phyloP scores from a whole-genome alignment of 2,797 vertebrate species.

The Gambelia wislizenii region DNA sequence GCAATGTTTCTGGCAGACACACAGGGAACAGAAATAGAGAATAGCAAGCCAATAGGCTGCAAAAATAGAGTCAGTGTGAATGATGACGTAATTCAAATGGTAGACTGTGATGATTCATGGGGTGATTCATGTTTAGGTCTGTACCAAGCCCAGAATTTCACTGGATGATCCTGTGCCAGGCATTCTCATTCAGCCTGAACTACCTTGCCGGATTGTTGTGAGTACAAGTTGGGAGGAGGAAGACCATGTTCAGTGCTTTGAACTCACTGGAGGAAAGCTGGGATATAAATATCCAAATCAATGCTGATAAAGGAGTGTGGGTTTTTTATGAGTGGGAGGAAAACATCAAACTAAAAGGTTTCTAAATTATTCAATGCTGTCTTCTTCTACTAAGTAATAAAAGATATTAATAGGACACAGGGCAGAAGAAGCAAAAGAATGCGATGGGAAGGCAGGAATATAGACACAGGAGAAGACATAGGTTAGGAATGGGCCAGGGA shows the following conservation, averaged over 20 bases:
- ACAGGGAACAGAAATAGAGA: not conserved
- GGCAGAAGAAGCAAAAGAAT: not conserved
- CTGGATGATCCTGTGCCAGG: not conserved
- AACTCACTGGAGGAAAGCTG: not conserved
- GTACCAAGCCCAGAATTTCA: not conserved
- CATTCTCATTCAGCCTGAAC: not conserved
- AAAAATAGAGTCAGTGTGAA: not conserved
- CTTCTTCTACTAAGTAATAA: too few species aligned
- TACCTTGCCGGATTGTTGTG: not conserved
- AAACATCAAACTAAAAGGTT: too few species aligned
- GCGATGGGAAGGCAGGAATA: not conserved
- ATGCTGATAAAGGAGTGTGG: too few species aligned
- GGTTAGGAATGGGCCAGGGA: not conserved
- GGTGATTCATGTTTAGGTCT: too few species aligned
- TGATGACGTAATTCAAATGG: not conserved
- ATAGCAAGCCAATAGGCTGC: not conserved
- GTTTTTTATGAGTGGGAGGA: too few species aligned
- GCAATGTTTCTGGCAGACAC: not conserved
- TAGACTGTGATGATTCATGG: not conserved
- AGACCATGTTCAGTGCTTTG: not conserved
- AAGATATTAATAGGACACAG: too few species aligned
- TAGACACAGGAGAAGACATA: not conserved
- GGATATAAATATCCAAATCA: too few species aligned
- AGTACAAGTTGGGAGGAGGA: not conserved
- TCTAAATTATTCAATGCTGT: too few species aligned